Evolutionary conservation across 2,113 vertebrate genomes (phyloP), one percentile per base, ranked within the genome.

Genomic region (Rhynchomys soricoides): DNA sequence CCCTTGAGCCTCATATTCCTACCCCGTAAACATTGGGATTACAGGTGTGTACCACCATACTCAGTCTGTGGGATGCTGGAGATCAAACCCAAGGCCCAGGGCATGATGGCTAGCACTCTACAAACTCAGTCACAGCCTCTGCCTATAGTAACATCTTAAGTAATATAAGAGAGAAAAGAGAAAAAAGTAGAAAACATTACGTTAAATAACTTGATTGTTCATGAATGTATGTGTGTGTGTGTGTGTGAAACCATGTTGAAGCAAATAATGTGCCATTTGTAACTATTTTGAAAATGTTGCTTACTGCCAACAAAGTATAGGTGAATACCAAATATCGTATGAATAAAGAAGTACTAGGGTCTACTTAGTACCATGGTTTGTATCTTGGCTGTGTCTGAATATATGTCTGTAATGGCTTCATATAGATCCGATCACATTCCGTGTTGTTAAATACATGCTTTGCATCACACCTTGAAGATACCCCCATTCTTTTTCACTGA

Each of bases 171-270:
- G 22, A 62, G 59, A 62, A 62, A 59, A 62, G 22, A 9, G 24
- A 62, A 24, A 59, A 82, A 52, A 21, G 31, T 34, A 79, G 48
- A 79, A 52, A 79, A 79, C 50, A 22, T 52, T 94, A 68, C 73
- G 89, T 95, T 89, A 91, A 85, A 95, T 57, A 85, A 89, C 71
- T 64, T 40, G 17, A 64, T 78, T 64, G 22, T 64, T 22, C 57
- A 22, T 6, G 57, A 7, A 19, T 62, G 59, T 62, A 21, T 62
- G 24, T 62, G 24, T 64, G 62, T 64, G 62, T 64, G 62, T 64
- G 24, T 64, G 24, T 64, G 10, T 73, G 45, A 79, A 71, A 40
- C 86, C 70, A 81, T 70, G 12, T 81, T 94, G 62, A 70, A 92
- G 70, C 0, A 57, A 90, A 89, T 90, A 62, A n/a, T 55, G 34